These are phyloP conservation scores for Tribolium madens DNA, from an alignment of 1,140 invertebrate genomes.

Conservation along the genomic window DNA sequence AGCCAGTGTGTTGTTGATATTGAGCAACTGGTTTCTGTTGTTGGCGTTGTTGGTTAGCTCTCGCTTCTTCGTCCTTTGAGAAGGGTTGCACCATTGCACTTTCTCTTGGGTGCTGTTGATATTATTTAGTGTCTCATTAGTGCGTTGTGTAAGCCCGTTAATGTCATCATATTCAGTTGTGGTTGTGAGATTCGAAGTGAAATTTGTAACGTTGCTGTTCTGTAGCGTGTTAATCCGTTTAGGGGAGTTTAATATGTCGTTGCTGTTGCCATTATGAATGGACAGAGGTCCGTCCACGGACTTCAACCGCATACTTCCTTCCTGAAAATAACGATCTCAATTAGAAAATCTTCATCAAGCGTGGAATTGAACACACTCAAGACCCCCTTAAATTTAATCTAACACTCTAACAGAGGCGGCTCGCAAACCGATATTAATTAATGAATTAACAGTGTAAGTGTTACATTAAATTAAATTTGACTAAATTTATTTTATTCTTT, in stretches of 20 bases:
- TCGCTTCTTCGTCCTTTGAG: constrained; percentile 52
- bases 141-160: constrained; percentile 42
- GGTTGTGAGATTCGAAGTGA: constrained; percentile 45
- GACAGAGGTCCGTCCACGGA: constrained; percentile 61
- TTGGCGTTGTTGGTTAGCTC: constrained; percentile 60
- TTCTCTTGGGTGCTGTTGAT: constrained; percentile 57
- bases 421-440: too few relatives aligned
- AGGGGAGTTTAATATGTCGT: constrained; percentile 61
- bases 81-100: constrained; percentile 64
- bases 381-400: neutral
- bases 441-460: too few relatives aligned
- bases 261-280: constrained; percentile 62
- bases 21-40: constrained; percentile 57
- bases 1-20: constrained; percentile 65
- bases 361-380: neutral
- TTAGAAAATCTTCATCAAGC: constrained; percentile 8
- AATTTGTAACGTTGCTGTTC: constrained; percentile 60
- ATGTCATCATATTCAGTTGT: constrained; percentile 30
- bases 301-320: constrained; percentile 62
- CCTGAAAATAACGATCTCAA: constrained; percentile 47
- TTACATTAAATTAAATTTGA: too few relatives aligned
- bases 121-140: constrained; percentile 58
- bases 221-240: constrained; percentile 64
- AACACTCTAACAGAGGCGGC: too few relatives aligned
- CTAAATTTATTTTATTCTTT: too few relatives aligned